Percentiles rank a stretch among this genome's conserved stretches.
Evolutionary conservation across 2,797 vertebrate species (phyloP).

Genomic region (Thaleichthys pacificus): DNA sequence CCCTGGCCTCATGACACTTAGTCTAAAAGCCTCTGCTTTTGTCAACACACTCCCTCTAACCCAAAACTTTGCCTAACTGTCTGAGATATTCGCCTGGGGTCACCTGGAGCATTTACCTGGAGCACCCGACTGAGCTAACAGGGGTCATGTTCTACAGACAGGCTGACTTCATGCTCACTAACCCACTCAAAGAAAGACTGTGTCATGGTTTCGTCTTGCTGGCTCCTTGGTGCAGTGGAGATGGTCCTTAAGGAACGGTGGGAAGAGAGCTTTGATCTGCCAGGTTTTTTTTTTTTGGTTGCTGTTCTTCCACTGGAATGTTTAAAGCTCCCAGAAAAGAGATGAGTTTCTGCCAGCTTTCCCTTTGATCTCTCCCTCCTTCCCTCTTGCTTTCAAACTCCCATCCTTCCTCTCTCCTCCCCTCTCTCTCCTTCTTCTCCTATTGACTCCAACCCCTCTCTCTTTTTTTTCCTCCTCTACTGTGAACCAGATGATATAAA

Average conservation of each 20-base stretch:
- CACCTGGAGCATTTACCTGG: slow-evolving; percentile 19
- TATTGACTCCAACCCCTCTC: slow-evolving; percentile 21
- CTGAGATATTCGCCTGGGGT: slow-evolving; percentile 21
- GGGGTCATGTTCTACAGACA: slow-evolving; percentile 11
- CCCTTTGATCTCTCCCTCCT: slow-evolving; percentile 44
- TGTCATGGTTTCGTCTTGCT: too few species aligned
- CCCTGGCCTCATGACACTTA: neutral
- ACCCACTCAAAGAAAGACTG: neutral
- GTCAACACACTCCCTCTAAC: slow-evolving; percentile 16
- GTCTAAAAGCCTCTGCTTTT: neutral
- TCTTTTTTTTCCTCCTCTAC: slow-evolving; percentile 32
- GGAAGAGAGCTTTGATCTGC: slow-evolving; percentile 45
- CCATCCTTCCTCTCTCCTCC: slow-evolving; percentile 30
- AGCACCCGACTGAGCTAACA: slow-evolving; percentile 14
- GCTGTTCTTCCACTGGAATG: slow-evolving; percentile 4
- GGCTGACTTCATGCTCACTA: slow-evolving; percentile 25
- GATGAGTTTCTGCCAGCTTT: slow-evolving; percentile 35
- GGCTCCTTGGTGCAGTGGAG: slow-evolving; percentile 25
- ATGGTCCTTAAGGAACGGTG: neutral
- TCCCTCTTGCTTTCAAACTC: neutral
- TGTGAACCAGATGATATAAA: slow-evolving; percentile 59
- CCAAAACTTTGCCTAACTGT: slow-evolving; percentile 9
- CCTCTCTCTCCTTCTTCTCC: slow-evolving; percentile 16
- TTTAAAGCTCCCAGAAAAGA: slow-evolving; percentile 30
- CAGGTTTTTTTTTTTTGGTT: slow-evolving; percentile 11